Evolutionary conservation across 2,888 invertebrate genomes (phyloP), one percentile per base, ranked within the genome.

Genomic region (Shargacucullia verbasci): DNA sequence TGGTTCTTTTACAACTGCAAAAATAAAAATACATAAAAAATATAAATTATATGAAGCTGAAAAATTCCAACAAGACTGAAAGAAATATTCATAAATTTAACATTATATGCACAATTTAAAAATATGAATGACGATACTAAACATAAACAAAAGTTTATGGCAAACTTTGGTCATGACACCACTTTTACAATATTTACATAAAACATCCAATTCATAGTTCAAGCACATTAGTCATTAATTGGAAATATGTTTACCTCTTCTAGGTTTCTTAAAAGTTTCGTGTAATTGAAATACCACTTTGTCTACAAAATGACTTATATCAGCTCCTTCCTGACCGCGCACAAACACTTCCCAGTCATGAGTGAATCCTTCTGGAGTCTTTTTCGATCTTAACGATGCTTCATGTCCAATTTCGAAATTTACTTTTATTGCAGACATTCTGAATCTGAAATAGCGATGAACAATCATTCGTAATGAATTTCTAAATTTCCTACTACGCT

Each of bases 331-430:
- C 72, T 96, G 96, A 52, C 99, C 99, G 82, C 97, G 95, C 15
- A 99, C 98, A 93, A 97, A 99, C 50, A 99, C 96, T 89, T 98
- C 98, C 99, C 99, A 99, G 88, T 99, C 99, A 93, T 99, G 99
- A 75, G 99, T 99, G 87, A 98, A 99, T 43, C 98, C 99, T 86
- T 98, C 98, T 15, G 96, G 95, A 11, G 98, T 98, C 78, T 96
- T 96, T 86, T 97, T 97, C 50, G 96, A 95, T 81, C 97, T 96
- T 76, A 98, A 87, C 63, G 96, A 95, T 71, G 99, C 98, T 89
- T 96, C 96, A 91, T 99, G 99, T 71, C 99, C 99, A 87, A 99
- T 97, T 95, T 99, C 98, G 84, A 99, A 96, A 87, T 96, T 96
- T 78, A 98, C 97, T 85, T 89, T 93, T 76, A 94, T 89, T 56